These are phyloP conservation scores for Melieria omissa DNA, from an alignment of 2,888 invertebrate species.

Conservation along the genomic window DNA sequence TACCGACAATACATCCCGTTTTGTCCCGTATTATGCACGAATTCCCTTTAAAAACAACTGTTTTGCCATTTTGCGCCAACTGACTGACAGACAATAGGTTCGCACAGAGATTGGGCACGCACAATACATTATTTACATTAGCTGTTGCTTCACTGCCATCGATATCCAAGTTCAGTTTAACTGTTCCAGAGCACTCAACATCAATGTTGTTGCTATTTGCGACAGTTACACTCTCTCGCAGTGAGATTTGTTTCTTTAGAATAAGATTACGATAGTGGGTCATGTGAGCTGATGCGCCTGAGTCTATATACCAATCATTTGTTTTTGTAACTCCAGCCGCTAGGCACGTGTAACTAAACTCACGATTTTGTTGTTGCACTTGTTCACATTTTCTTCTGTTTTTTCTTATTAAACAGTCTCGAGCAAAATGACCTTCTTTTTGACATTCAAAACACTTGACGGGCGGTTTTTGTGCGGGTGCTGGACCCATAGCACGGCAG, in stretches of 20 bases:
- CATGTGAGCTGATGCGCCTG: background rate
- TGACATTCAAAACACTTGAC: conserved; percentile 14
- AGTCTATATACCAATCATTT: conserved; percentile 21
- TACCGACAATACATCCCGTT: no score
- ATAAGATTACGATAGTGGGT: conserved; percentile 1
- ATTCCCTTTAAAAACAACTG: no score
- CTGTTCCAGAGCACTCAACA: conserved; percentile 5
- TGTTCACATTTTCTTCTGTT: conserved; percentile 9
- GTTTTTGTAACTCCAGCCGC: conserved; percentile 14
- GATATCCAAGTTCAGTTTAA: conserved; percentile 6
- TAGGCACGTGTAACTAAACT: conserved; percentile 15
- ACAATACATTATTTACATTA: background rate
- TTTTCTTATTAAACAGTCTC: conserved; percentile 10
- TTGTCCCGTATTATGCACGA: no score
- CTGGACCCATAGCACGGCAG: no score
- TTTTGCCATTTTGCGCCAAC: no score
- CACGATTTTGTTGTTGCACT: background rate
- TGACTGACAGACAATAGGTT: no score
- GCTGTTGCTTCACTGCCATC: background rate
- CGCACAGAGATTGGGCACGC: no score
- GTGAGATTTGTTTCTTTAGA: background rate
- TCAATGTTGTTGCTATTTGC: conserved; percentile 1
- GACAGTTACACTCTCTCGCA: conserved; percentile 15
- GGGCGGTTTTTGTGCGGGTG: no score
- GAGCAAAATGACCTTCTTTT: conserved; percentile 11